These are phyloP conservation scores for Cephus cinctus DNA, from an alignment of 1,140 invertebrate genomes.

Conservation along the genomic window DNA sequence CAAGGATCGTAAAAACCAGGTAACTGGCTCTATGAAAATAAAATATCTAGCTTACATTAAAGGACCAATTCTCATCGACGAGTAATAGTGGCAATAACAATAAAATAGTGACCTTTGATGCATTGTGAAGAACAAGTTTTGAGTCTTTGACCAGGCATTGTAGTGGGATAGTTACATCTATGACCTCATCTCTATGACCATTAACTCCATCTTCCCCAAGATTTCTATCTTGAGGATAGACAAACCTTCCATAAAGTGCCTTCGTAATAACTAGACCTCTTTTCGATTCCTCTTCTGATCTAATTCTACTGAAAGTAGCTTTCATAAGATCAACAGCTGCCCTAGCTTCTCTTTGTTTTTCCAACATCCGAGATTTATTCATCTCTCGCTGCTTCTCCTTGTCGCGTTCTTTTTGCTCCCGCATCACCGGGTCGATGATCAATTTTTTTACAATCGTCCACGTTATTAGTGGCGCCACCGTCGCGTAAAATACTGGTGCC, in stretches of 20 bases:
- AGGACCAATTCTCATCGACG: conserved; percentile 5
- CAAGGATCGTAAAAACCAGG: conserved; percentile 97
- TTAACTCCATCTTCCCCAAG: conserved; percentile 35
- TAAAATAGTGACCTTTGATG: conserved; percentile 73
- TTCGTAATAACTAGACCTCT: conserved; percentile 83
- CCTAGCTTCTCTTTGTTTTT: conserved; percentile 80
- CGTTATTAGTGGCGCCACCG: conserved; percentile 77
- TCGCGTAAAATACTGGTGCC: conserved; percentile 90
- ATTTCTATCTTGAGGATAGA: conserved; percentile 42
- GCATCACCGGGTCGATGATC: conserved; percentile 83
- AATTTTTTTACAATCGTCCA: conserved; percentile 83
- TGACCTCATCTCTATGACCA: conserved; percentile 61
- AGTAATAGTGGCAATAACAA: neutral
- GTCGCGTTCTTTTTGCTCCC: conserved; percentile 73
- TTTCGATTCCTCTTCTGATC: conserved; percentile 72
- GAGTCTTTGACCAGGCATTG: conserved; percentile 94
- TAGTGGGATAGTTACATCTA: conserved; percentile 90
- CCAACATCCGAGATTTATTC: conserved; percentile 71
- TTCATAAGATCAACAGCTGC: conserved; percentile 87
- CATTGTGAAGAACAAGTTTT: conserved; percentile 79
- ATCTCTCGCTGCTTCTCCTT: conserved; percentile 72
- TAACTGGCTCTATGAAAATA: conserved; percentile 73
- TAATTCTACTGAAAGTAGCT: conserved; percentile 75
- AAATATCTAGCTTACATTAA: conserved; percentile 8
- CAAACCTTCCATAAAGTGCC: conserved; percentile 79